Evolutionary conservation across 2,797 vertebrate genomes (phyloP), one percentile per base, ranked within the genome.

Genomic region (Esox lucius): DNA sequence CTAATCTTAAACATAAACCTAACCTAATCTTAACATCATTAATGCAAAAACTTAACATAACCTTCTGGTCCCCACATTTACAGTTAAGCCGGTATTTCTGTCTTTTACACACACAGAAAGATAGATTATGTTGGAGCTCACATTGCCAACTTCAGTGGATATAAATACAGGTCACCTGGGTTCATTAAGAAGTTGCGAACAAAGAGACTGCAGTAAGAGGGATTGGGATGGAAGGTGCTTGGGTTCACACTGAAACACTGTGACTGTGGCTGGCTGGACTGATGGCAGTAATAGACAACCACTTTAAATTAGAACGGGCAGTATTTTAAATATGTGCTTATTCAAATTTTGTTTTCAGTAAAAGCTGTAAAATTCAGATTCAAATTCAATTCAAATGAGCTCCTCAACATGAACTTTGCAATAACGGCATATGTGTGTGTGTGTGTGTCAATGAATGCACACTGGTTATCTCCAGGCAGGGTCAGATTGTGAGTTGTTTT

Each of bases 401-500:
- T 11, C 53, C n/a, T 56, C 19, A 56, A 22, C 7, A n/a, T 56
- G n/a, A 53, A 53, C 51, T 53, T 17, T 19, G 17, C 51, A 53
- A 16, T 53, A 17, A 53, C 51, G 51, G 51, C 17, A 19, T 53
- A 17, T n/a, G 51, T n/a, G n/a, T n/a, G n/a, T n/a, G 53, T 56
- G 19, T 56, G 8, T 56, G 51, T 53, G 51, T 9, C 6, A 19
- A 3, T 56, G 7, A n/a, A n/a, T 56, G 53, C 19, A 65, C 53
- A 26, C 22, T 59, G 70, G 53, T 81, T 69, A 35, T 73, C 76
- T 80, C 59, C 65, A 66, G 17, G 80, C 68, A 78, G 62, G 84
- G 65, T 62, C 70, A 74, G 81, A 79, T 2, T 33, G 33, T 33
- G 76, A 82, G 72, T 78, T 70, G 75, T 73, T 42, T 24, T 82